Conservation (phyloP, 2,113 vertebrate genomes). For the Cyanoramphus novaezelandiae region DNA sequence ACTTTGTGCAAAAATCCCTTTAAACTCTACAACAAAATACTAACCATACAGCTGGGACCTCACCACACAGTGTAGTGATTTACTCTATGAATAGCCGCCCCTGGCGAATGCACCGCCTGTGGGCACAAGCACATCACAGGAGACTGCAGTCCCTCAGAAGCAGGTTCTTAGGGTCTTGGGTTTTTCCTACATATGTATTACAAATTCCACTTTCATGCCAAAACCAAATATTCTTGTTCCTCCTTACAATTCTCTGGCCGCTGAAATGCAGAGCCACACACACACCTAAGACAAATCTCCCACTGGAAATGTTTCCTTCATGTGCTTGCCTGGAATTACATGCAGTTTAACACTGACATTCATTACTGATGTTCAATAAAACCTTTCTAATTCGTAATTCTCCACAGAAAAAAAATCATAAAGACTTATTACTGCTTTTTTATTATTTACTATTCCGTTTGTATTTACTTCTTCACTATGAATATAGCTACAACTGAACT, state of each 20-base stretch:
- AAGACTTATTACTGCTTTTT: neutral
- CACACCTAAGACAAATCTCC: neutral
- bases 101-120: neutral
- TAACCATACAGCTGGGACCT: neutral
- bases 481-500: neutral
- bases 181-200: neutral
- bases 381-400: neutral
- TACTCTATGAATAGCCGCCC: neutral
- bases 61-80: neutral
- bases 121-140: neutral
- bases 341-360: neutral
- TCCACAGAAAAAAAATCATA: neutral
- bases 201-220: neutral
- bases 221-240: neutral
- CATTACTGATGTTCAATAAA: neutral
- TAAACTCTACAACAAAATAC: neutral
- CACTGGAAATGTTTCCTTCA: neutral
- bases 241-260: neutral
- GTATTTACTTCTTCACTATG: neutral
- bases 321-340: neutral
- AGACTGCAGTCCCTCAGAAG: neutral
- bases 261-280: neutral
- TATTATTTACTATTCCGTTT: neutral
- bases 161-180: neutral
- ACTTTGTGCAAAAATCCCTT: neutral